Percentiles rank a stretch among this genome's conserved stretches.
Conservation (phyloP, 2,888 invertebrate species). For the Morpho helenor region DNA sequence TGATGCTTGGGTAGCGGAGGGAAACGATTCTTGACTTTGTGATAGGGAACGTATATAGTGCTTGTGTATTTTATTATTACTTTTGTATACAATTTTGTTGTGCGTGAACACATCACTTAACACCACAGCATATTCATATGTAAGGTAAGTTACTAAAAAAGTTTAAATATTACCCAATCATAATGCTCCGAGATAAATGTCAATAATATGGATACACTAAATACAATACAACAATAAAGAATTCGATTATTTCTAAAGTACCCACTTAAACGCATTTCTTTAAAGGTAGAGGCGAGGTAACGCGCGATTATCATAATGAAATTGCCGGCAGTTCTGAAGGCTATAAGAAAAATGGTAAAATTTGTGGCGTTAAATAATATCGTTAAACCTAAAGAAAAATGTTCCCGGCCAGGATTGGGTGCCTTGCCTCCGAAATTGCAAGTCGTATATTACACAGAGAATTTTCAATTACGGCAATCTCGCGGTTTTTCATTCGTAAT, state of each 20-base stretch:
- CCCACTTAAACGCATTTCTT: constrained; percentile 23
- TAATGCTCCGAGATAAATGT: no score
- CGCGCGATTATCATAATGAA: constrained; percentile 75
- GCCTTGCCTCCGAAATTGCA: constrained; percentile 68
- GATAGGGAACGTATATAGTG: no score
- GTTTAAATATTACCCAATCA: no score
- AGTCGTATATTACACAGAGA: constrained; percentile 76
- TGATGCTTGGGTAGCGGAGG: no score
- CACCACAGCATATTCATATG: no score
- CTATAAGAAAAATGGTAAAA: constrained; percentile 69
- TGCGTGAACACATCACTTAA: no score
- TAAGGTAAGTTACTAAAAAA: no score
- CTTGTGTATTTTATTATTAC: no score
- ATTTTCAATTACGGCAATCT: constrained; percentile 78
- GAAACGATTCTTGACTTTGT: no score
- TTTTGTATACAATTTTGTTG: no score
- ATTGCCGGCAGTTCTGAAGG: constrained; percentile 59
- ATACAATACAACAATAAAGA: constrained; percentile 14
- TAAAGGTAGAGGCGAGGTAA: constrained; percentile 37
- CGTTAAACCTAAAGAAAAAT: constrained; percentile 73
- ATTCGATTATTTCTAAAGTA: constrained; percentile 17
- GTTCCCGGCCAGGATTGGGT: constrained; percentile 56
- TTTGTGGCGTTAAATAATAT: constrained; percentile 77
- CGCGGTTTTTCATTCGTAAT: constrained; percentile 78
- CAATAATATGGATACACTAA: no score